Base-by-base conservation (phyloP, 30 jellyfish, hydroid and myxozoan species). In the Aurelia sp. region DNA sequence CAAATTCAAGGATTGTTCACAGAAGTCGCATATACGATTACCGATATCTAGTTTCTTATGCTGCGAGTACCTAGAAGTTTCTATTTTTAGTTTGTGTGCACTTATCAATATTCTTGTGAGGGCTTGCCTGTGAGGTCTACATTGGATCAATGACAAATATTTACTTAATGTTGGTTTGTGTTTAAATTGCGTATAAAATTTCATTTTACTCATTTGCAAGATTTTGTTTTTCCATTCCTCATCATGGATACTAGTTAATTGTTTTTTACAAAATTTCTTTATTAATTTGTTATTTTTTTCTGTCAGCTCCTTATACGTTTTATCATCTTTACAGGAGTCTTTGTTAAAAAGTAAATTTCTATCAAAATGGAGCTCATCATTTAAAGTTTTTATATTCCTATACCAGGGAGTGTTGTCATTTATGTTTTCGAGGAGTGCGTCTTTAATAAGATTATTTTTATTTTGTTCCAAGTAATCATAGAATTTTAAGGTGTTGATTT, bases 161-260 rank as follows among this genome's bases (percentile, higher is more conserved):
- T 65, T 65, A 65, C 76, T 65, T 65, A 20, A 31, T 65, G 76
- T 65, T 65, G 76, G 13, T 65, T 6, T 20, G 12, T 20, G 44
- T 65, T 65, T 65, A 13, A 65, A 30, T 6, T 65, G 10, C 51
- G 17, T 65, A 11, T 20, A 65, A 10, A 31, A 20, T 7, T 20
- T 22, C 18, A 65, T 65, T 65, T 65, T 65, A 3, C 76, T 65
- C 44, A 65, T 65, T 65, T 65, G 76, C 4, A 4, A 65, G 76
- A 65, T 65, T 65, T 31, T 31, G 57, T 65, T 65, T 65, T 58
- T 58, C 27, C 67, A 58, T 58, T 58, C 67, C 3, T 58, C 67
- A 58, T 58, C 67, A 58, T 58, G 67, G 67, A 58, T 58, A 5
- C 22, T 58, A 0, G 67, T 58, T 58, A 58, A 58, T 15, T 4